phyloP scores from a whole-genome alignment of 35 echinoderm and acorn worm genomes.

The Eucidaris tribuloides region DNA sequence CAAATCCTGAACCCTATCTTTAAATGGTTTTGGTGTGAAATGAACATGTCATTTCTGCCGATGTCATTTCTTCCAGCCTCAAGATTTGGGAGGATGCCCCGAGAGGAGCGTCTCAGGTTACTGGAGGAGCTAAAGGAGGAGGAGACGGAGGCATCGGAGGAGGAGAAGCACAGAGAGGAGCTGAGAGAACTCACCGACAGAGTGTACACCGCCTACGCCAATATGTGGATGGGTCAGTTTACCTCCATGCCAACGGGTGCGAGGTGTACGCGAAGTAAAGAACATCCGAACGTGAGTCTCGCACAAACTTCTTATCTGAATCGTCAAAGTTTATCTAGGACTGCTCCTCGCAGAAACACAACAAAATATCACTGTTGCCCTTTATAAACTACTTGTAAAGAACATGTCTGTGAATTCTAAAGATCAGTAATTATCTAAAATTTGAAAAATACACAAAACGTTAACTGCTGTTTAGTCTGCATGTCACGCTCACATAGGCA shows the following conservation, averaged over 20 bases:
- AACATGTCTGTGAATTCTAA: no score
- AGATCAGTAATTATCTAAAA: no score
- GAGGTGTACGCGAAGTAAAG: constrained; percentile 32
- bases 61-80: constrained; percentile 50
- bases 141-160: constrained; percentile 76
- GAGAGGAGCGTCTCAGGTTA: constrained; percentile 85
- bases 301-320: no score
- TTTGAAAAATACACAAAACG: no score
- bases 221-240: constrained; percentile 88
- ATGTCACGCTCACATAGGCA: no score
- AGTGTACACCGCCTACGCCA: constrained; percentile 76
- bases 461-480: no score
- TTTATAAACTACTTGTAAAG: no score
- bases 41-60: not conserved
- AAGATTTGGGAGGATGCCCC: constrained; percentile 96
- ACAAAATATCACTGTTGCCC: no score
- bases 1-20: no score
- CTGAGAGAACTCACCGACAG: constrained; percentile 88
- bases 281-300: no score
- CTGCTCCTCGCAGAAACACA: no score
- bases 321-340: no score
- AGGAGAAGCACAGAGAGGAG: constrained; percentile 81
- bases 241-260: constrained; percentile 33
- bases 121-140: constrained; percentile 89
- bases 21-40: not conserved